These are phyloP conservation scores for Rousettus leschenaultii DNA, from an alignment of 2,113 vertebrate species.

Conservation along the genomic window DNA sequence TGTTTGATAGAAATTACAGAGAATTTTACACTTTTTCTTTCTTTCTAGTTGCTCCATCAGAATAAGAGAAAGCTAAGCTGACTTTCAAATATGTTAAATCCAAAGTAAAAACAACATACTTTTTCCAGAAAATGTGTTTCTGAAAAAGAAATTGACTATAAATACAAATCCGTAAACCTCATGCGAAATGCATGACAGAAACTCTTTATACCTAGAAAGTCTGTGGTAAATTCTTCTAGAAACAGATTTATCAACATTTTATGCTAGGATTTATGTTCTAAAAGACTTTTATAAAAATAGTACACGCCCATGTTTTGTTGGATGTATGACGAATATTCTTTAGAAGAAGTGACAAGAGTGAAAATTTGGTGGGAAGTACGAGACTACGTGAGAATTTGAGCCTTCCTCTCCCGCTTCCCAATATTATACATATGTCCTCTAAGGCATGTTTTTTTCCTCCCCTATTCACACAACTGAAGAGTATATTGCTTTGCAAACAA, in stretches of 20 bases:
- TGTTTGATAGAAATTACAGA: not conserved
- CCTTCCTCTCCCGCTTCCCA: not conserved
- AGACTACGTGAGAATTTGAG: not conserved
- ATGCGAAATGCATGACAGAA: not conserved
- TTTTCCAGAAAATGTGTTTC: not conserved
- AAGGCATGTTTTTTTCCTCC: not conserved
- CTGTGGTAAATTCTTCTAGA: not conserved
- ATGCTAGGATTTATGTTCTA: not conserved
- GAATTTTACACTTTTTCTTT: not conserved
- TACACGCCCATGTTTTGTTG: not conserved
- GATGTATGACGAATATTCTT: not conserved
- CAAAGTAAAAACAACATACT: not conserved
- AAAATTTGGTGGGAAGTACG: fast-evolving
- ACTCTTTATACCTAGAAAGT: not conserved
- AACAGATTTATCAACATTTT: not conserved
- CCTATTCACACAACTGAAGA: not conserved
- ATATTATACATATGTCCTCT: not conserved
- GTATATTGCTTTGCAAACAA: not conserved
- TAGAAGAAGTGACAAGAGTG: not conserved
- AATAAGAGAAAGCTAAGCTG: not conserved
- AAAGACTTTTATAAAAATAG: not conserved
- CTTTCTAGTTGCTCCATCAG: not conserved
- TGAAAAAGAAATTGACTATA: not conserved
- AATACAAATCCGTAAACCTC: not conserved
- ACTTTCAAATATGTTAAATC: not conserved